phyloP scores from a whole-genome alignment of 2,797 vertebrate genomes.

The Mallotus villosus region DNA sequence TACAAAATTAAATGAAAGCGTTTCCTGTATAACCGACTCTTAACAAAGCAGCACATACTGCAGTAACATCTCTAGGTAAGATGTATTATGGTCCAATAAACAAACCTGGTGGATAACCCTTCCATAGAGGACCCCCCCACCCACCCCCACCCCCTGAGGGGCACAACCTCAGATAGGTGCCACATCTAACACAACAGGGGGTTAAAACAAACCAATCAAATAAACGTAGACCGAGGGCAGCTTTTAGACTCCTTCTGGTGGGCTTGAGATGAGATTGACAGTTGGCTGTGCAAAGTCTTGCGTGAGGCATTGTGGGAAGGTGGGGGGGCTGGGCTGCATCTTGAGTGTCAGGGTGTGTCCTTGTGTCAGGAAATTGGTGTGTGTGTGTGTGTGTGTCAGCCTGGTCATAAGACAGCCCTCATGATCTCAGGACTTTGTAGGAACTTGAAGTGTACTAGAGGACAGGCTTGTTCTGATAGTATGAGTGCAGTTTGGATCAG shows the following conservation, averaged over 20 bases:
- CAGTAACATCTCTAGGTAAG: too few species aligned
- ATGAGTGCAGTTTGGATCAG: too few species aligned
- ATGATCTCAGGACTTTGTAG: too few species aligned
- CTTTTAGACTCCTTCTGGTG: background rate
- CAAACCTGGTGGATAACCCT: too few species aligned
- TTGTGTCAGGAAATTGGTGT: conserved; percentile 25
- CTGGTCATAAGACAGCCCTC: too few species aligned
- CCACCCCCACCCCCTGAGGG: background rate
- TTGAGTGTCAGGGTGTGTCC: conserved; percentile 15
- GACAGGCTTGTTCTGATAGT: too few species aligned
- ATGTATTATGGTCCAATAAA: too few species aligned
- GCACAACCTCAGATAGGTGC: conserved; percentile 11
- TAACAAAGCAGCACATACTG: too few species aligned
- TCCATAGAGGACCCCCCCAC: background rate
- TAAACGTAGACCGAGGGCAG: background rate
- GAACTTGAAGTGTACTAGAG: too few species aligned
- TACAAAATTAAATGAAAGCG: too few species aligned
- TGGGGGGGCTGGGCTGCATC: conserved; percentile 52
- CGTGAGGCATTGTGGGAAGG: conserved; percentile 69
- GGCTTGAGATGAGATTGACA: conserved; percentile 41
- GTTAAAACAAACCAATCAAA: background rate
- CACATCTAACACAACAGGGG: background rate
- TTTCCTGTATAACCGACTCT: too few species aligned
- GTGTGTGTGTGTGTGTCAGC: conserved; percentile 12
- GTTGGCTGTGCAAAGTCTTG: conserved; percentile 73